Evolutionary conservation across 2,113 vertebrate species (phyloP).

Genomic region (Lampris incognitus): DNA sequence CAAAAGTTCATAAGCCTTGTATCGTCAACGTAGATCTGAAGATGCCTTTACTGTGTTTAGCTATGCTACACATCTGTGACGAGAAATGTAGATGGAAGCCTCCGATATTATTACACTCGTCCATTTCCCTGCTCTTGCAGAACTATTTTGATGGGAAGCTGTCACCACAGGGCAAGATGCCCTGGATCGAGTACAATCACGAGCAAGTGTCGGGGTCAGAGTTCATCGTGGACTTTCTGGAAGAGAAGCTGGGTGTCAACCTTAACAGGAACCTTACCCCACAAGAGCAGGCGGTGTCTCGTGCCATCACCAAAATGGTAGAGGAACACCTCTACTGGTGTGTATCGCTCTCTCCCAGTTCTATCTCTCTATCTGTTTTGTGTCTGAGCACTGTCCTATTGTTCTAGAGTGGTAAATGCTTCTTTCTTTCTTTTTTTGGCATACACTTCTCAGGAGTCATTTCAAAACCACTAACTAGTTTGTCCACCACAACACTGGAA

Average conservation of each 20-base stretch:
- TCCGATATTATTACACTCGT: background rate
- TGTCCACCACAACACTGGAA: too few species aligned
- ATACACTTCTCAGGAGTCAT: too few species aligned
- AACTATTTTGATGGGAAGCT: conserved; percentile 98
- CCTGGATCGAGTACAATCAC: conserved; percentile 98
- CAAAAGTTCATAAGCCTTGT: background rate
- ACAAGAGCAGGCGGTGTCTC: conserved; percentile 90
- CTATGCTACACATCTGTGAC: too few species aligned
- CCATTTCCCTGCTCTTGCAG: conserved; percentile 74
- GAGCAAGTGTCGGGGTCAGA: conserved; percentile 93
- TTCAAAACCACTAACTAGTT: too few species aligned
- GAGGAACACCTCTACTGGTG: conserved; percentile 98
- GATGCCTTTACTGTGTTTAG: too few species aligned
- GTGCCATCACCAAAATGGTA: conserved; percentile 94
- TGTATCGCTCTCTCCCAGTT: conserved; percentile 50
- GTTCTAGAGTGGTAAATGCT: too few species aligned
- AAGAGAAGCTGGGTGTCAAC: conserved; percentile 95
- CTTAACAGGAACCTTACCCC: conserved; percentile 92
- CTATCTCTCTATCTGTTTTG: background rate
- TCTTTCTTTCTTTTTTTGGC: too few species aligned
- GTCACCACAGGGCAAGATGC: conserved; percentile 98
- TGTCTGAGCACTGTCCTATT: background rate
- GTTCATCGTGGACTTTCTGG: conserved; percentile 97
- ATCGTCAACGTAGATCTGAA: too few species aligned
- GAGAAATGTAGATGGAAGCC: background rate